These are phyloP conservation scores for Myripristis jacobus DNA, from an alignment of 2,797 vertebrate genomes.

Conservation along the genomic window DNA sequence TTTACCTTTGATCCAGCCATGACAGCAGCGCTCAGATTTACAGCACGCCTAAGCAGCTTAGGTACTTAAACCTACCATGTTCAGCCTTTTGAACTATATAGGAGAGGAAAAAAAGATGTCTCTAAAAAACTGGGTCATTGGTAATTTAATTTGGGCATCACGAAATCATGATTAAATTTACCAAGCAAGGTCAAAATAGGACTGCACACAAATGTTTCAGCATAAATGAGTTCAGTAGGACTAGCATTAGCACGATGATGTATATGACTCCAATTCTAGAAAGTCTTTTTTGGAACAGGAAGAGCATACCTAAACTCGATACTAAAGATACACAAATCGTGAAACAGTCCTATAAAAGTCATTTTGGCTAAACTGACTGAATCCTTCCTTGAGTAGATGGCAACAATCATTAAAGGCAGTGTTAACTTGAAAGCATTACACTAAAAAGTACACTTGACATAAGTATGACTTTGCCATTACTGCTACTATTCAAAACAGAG, in stretches of 20 bases:
- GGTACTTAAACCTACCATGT: background rate
- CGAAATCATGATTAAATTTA: slow-evolving; percentile 22
- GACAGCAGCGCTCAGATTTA: background rate
- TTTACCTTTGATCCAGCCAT: background rate
- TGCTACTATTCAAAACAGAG: too few species aligned
- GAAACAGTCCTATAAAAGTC: background rate
- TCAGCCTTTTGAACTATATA: background rate
- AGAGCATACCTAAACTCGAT: too few species aligned
- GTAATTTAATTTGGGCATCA: background rate
- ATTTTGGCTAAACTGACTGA: too few species aligned
- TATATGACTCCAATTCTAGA: background rate
- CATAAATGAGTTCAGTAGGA: slow-evolving; percentile 8
- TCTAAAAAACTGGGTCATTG: slow-evolving; percentile 4
- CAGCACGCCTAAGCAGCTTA: background rate
- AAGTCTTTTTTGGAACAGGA: background rate
- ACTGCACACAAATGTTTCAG: background rate
- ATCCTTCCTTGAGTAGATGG: background rate
- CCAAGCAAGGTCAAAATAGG: background rate
- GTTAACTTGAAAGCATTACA: too few species aligned
- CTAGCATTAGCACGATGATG: background rate
- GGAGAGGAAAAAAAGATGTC: background rate
- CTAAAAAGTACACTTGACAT: too few species aligned
- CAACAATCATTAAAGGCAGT: background rate
- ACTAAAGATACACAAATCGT: too few species aligned
- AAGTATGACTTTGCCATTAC: background rate